Evolutionary conservation across 64 coral and sea anemone genomes (phyloP).

Genomic region (Montipora foliosa): DNA sequence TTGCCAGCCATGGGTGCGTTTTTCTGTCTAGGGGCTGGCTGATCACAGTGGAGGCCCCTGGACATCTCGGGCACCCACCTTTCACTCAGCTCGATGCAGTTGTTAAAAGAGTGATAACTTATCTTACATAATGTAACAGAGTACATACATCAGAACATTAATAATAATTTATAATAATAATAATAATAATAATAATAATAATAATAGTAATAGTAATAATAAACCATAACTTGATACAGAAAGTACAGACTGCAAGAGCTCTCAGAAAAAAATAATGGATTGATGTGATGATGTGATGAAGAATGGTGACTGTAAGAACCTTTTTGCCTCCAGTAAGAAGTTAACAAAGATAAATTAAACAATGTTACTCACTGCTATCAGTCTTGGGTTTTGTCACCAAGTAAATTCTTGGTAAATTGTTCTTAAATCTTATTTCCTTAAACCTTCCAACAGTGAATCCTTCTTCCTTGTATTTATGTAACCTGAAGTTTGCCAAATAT

Average conservation of each 20-base stretch:
- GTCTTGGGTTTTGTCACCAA: conserved; percentile 51
- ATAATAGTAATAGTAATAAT: no score
- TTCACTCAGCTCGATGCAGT: neutral
- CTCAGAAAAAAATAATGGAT: no score
- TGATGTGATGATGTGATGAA: no score
- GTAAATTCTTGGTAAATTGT: conserved; percentile 22
- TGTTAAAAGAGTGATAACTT: neutral
- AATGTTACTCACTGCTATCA: neutral
- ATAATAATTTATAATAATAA: no score
- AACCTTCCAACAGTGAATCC: conserved; percentile 21
- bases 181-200: no score
- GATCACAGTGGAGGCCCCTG: neutral
- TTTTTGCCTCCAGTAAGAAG: no score
- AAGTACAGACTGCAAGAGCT: no score
- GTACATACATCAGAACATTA: no score
- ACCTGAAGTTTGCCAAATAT: conserved; percentile 41
- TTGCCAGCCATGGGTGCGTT: neutral
- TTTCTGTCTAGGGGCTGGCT: neutral
- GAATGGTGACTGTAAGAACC: no score
- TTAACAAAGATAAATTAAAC: no score
- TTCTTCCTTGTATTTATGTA: neutral
- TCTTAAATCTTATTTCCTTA: conserved; percentile 61
- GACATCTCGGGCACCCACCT: neutral
- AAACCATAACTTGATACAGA: no score
- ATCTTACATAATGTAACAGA: no score